Base-by-base conservation (phyloP, 2,797 vertebrate species). In the Aeoliscus strigatus region DNA sequence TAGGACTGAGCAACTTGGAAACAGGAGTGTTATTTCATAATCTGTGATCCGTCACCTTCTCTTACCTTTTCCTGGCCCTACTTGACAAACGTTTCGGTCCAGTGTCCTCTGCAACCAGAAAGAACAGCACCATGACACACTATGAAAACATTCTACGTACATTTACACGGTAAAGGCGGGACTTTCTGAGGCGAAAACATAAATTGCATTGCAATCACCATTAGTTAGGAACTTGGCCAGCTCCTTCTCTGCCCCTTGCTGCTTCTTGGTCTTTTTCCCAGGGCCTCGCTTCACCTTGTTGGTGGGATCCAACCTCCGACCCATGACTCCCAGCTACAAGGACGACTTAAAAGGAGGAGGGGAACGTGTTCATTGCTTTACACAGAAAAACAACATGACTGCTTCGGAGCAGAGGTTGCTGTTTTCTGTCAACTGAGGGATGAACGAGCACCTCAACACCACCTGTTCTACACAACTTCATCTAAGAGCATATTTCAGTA, bases 241-340 rank as follows among this genome's bases (percentile, higher is more conserved):
- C 65, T 98, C 95, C 0, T 87, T 90, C 74, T 98, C 95, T 0
- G 95, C 93, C 8, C 95, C 93, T 18, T 88, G 83, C 76, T 98
- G 95, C 63, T 98, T 98, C 30, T 78, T 89, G 42, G 93, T 54
- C 70, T 97, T 97, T 17, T 88, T 91, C 24, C 95, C 95, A 0
- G 94, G 95, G 1, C 95, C 95, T 23, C 90, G 84, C 60, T 92
- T 95, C 75, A 89, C 90, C 66, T 89, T 86, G 52, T 43, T 89
- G 24, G 80, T 85, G 47, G 92, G 92, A 75, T 97, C 94, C 60
- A 97, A 79, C 53, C 91, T 96, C 21, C 95, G 88, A 70, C 94
- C 94, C 95, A 98, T 97, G 64, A 59, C 55, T 75, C 46, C 33
- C 11, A 56, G 33, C 40, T 75, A 70, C 13, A 9, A 41, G 27